Evolutionary conservation across 2,113 vertebrate species (phyloP), one percentile per base, ranked within the genome.

Genomic region (Willisornis vidua): DNA sequence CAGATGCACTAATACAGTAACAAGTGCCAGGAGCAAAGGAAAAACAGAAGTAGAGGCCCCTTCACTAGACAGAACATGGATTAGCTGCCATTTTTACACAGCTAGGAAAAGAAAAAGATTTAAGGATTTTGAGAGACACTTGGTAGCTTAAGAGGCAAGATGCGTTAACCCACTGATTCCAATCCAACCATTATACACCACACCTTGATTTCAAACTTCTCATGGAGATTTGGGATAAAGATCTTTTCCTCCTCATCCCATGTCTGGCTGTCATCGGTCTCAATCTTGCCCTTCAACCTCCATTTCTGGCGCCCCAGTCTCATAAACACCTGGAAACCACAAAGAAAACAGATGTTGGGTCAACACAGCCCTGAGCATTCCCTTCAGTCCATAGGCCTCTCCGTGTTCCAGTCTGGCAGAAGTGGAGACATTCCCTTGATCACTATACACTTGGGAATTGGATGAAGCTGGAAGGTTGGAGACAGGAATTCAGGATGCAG

Each of bases 201-300:
- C 72, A 99, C 99, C 99, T 99, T 99, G 93, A 99, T 99, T 93
- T 99, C 98, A 88, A 99, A 98, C 97, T 99, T 98, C 91, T 99
- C 99, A 0, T 98, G 98, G 66, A 99, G 98, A 10, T 98, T 98
- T 1, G 99, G 99, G 43, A 99, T 98, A 52, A 99, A 99, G 85
- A 98, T 89, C 96, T 98, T 99, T 79, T 99, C 98, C 78, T 99
- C 99, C 61, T 99, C 98, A 9, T 99, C 99, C 99, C 99, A 99
- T 2, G 97, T 98, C 90, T 99, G 99, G 67, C 98, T 98, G 97
- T 99, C 98, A 23, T 99, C 99, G 0, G 98, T 98, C 93, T 99
- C 98, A 11, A 99, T 99, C 91, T 97, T 98, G 76, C 99, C 99
- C 94, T 98, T 98, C 93, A 99, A 97, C 97, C 97, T 98, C 99